phyloP scores from a whole-genome alignment of 2,888 invertebrate genomes.

The Pachliopta kotzebuea region DNA sequence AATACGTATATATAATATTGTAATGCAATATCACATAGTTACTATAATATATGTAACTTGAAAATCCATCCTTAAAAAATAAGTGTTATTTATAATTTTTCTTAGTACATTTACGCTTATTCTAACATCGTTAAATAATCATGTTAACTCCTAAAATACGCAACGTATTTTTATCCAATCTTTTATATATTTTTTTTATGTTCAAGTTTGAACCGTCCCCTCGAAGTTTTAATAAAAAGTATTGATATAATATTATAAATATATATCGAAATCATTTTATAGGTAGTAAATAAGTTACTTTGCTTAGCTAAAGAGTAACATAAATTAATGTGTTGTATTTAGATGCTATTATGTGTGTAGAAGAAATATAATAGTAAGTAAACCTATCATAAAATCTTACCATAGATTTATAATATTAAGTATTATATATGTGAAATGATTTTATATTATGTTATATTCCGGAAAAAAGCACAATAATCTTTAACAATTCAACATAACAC shows the following conservation, averaged over 20 bases:
- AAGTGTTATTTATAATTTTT: background rate
- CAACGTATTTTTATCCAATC: conserved; percentile 6
- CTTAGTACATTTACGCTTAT: background rate
- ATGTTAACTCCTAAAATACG: conserved; percentile 2
- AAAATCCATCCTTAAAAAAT: conserved; percentile 4
- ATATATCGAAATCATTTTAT: conserved; percentile 29
- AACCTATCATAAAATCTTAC: background rate
- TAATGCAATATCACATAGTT: background rate
- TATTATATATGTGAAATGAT: background rate
- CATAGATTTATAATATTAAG: too few relatives aligned
- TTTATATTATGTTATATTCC: background rate
- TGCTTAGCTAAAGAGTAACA: conserved; percentile 20
- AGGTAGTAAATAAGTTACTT: conserved; percentile 17
- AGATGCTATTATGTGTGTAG: conserved; percentile 1
- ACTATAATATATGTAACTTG: background rate
- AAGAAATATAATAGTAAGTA: background rate
- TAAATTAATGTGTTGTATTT: conserved; percentile 5
- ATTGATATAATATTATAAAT: conserved; percentile 52
- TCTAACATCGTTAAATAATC: conserved; percentile 1
- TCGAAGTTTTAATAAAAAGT: conserved; percentile 59
- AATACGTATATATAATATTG: background rate
- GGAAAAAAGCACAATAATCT: background rate
- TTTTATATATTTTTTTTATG: conserved; percentile 42
- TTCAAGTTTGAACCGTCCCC: conserved; percentile 68
- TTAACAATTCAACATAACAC: background rate